These are phyloP conservation scores for Geophilus truncorum DNA, from an alignment of 2,888 invertebrate species.

Conservation along the genomic window DNA sequence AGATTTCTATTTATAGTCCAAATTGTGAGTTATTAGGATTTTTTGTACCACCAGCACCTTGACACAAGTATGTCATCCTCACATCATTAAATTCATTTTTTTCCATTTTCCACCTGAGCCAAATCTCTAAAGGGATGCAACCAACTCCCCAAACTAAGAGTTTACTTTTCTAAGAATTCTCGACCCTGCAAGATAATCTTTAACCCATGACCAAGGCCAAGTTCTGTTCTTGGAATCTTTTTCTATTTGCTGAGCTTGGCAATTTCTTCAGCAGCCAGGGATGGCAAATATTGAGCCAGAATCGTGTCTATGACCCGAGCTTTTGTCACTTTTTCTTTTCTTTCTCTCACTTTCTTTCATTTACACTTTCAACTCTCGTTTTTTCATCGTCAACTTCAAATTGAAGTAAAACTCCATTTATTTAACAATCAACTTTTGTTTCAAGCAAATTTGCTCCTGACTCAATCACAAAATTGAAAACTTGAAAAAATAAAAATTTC, in stretches of 20 bases:
- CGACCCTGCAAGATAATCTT: constrained; percentile 17
- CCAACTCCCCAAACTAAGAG: not conserved
- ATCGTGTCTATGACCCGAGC: not conserved
- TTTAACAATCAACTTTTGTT: not conserved
- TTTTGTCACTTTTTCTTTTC: not conserved
- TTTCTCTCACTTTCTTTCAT: not conserved
- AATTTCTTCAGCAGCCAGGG: constrained; percentile 5
- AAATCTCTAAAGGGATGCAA: constrained; percentile 1
- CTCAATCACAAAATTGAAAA: too few relatives aligned
- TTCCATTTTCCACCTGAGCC: not conserved
- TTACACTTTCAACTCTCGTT: not conserved
- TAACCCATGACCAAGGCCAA: constrained; percentile 27
- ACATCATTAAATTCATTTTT: constrained; percentile 2
- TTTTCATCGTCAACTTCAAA: not conserved
- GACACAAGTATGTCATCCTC: not conserved
- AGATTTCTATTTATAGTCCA: too few relatives aligned
- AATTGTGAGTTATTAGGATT: too few relatives aligned
- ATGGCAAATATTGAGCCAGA: constrained; percentile 5
- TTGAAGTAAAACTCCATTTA: not conserved
- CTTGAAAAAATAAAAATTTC: too few relatives aligned
- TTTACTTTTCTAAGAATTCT: constrained; percentile 21
- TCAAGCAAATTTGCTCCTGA: too few relatives aligned
- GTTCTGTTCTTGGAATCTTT: constrained; percentile 16
- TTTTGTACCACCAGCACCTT: not conserved
- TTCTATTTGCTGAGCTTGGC: constrained; percentile 25